Evolutionary conservation across 1,140 invertebrate species (phyloP).

Genomic region (Nephotettix cincticeps): DNA sequence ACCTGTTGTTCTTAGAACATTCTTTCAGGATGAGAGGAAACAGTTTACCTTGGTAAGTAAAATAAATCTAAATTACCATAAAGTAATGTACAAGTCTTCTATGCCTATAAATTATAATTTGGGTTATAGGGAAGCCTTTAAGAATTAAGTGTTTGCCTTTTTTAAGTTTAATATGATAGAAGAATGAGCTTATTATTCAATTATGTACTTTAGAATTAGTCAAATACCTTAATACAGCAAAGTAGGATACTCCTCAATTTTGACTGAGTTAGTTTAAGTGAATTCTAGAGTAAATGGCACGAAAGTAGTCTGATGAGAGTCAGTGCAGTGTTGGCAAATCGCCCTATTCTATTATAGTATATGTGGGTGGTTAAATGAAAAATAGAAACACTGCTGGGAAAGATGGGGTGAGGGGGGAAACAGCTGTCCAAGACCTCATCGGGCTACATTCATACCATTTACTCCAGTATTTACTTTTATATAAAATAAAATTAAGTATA

Average conservation of each 20-base stretch:
- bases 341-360: no score
- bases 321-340: no score
- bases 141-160: neutral
- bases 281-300: neutral
- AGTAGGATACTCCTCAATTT: no score
- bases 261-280: neutral
- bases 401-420: no score
- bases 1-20: conserved; percentile 8
- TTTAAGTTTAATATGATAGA: neutral
- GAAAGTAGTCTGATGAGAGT: no score
- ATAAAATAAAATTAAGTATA: no score
- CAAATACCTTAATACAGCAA: neutral
- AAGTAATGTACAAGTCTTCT: neutral
- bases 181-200: neutral
- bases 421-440: no score
- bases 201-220: neutral
- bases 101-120: neutral
- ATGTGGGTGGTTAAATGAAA: no score
- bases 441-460: no score
- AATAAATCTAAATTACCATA: neutral
- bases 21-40: conserved; percentile 21
- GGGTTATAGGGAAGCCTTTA: neutral
- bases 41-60: conserved; percentile 27
- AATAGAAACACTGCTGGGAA: no score
- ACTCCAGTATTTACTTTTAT: no score